These are phyloP conservation scores for Brenthis ino DNA, from an alignment of 2,888 invertebrate species.

Conservation along the genomic window DNA sequence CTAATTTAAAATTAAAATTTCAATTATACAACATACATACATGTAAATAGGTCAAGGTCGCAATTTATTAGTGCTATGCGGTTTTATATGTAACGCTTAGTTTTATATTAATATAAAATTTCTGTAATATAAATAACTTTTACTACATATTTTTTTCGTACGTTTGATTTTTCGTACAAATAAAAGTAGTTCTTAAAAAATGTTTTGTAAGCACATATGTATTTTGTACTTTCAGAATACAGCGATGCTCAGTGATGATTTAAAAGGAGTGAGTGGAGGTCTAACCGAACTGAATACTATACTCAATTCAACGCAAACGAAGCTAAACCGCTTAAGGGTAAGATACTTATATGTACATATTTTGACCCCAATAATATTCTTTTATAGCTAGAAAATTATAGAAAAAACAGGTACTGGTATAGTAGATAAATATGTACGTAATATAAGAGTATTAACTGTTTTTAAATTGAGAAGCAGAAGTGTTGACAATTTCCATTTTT, in stretches of 20 bases:
- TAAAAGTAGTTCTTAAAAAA: background rate
- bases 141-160: too few species aligned
- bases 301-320: conserved; percentile 90
- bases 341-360: conserved; percentile 11
- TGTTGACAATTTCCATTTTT: too few species aligned
- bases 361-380: too few species aligned
- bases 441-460: too few species aligned
- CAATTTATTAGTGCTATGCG: background rate
- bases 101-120: too few species aligned
- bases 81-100: background rate
- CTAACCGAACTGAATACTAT: conserved; percentile 91
- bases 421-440: background rate
- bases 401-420: background rate
- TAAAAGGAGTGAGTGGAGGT: conserved; percentile 87
- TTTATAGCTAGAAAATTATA: background rate
- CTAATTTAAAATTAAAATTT: too few species aligned
- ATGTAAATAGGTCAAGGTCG: background rate
- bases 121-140: too few species aligned
- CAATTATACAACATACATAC: too few species aligned
- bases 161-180: too few species aligned
- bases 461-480: too few species aligned
- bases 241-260: conserved; percentile 82
- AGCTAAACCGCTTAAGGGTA: conserved; percentile 92
- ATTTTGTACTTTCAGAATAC: conserved; percentile 60
- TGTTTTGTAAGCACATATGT: background rate